A percentile compares a stretch with the other conserved stretches of the same genome.
phyloP scores from a whole-genome alignment of 2,888 invertebrate species.

The Dendrolimus houi region DNA sequence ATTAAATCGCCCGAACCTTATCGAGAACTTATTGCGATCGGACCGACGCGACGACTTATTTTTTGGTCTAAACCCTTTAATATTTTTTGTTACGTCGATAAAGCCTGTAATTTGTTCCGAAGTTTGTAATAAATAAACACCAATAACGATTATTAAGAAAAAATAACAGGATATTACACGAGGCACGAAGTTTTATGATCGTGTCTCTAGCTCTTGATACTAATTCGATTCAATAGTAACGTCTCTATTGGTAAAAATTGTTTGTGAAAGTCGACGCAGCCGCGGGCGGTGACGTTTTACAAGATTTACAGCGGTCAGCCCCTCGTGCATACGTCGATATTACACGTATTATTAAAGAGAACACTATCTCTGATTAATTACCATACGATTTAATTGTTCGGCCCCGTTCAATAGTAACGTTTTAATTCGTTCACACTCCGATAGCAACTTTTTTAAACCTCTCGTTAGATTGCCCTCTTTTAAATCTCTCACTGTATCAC shows the following conservation, averaged over 20 bases:
- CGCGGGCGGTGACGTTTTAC: slow-evolving; percentile 49
- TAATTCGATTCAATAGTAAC: slow-evolving; percentile 62
- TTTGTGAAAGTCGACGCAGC: slow-evolving; percentile 63
- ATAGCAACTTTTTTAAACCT: slow-evolving; percentile 51
- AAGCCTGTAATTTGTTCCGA: slow-evolving; percentile 72
- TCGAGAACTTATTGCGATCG: slow-evolving; percentile 76
- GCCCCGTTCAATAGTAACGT: slow-evolving; percentile 49
- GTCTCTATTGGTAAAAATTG: slow-evolving; percentile 66
- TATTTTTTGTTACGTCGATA: slow-evolving; percentile 67
- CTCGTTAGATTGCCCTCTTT: slow-evolving; percentile 40
- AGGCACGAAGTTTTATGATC: slow-evolving; percentile 53
- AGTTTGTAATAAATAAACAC: slow-evolving; percentile 75
- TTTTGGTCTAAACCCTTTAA: slow-evolving; percentile 72
- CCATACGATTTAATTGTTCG: slow-evolving; percentile 56
- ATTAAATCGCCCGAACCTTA: slow-evolving; percentile 74
- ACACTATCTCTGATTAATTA: slow-evolving; percentile 64
- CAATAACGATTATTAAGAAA: slow-evolving; percentile 75
- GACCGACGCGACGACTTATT: slow-evolving; percentile 69
- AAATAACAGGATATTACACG: slow-evolving; percentile 73
- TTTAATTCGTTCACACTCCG: slow-evolving; percentile 53
- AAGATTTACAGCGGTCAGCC: slow-evolving; percentile 63
- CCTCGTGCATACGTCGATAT: slow-evolving; percentile 52
- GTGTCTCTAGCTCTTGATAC: slow-evolving; percentile 49
- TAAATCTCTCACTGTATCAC: slow-evolving; percentile 40
- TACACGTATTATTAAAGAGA: slow-evolving; percentile 69